These are phyloP conservation scores for Falco rusticolus DNA, from an alignment of 2,797 vertebrate genomes.

Conservation along the genomic window DNA sequence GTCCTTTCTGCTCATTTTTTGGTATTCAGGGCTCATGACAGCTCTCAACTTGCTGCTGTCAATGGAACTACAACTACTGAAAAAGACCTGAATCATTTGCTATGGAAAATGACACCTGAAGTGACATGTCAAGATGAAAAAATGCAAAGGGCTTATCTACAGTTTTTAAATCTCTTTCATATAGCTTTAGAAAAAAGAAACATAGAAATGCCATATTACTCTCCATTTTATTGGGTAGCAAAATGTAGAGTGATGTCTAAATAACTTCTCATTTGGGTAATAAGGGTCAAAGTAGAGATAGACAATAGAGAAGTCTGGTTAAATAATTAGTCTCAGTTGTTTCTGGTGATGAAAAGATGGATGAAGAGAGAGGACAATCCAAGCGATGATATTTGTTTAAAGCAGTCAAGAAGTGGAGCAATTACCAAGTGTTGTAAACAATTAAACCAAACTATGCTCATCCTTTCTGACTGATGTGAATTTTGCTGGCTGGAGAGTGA, in stretches of 20 bases:
- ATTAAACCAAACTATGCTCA: neutral
- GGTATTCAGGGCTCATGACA: neutral
- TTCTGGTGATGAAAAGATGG: neutral
- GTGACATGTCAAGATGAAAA: neutral
- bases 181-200: neutral
- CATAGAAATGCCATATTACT: neutral
- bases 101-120: neutral
- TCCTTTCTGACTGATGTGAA: neutral
- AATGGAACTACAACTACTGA: neutral
- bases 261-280: neutral
- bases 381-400: neutral
- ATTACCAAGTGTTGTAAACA: neutral
- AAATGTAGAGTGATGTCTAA: neutral
- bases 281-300: neutral
- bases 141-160: neutral
- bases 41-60: neutral
- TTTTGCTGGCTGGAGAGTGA: neutral
- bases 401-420: neutral
- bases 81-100: neutral
- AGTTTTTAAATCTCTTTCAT: neutral
- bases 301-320: neutral
- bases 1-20: neutral
- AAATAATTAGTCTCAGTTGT: neutral
- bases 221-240: neutral
- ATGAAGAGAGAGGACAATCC: neutral